Evolutionary conservation across 2,888 invertebrate genomes (phyloP).

Genomic region (Drosophila multiciliata): DNA sequence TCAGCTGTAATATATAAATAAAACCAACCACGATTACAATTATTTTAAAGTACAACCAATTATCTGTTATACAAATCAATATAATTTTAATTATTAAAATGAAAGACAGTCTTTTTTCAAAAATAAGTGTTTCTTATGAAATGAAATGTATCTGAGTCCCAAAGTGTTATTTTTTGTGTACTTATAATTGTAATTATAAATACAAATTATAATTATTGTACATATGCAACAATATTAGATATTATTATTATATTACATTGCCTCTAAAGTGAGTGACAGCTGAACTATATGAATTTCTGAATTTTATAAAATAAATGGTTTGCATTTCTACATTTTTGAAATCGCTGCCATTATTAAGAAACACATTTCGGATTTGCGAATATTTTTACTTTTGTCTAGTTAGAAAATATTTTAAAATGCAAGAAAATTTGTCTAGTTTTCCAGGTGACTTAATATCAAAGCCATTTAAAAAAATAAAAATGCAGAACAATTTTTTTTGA

Average conservation of each 20-base stretch:
- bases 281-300: not conserved
- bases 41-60: not conserved
- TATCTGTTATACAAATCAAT: not conserved
- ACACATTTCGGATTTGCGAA: not conserved
- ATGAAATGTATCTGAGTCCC: not conserved
- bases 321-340: not conserved
- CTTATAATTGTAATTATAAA: no score
- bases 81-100: not conserved
- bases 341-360: not conserved
- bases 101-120: not conserved
- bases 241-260: no score
- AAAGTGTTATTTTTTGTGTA: not conserved
- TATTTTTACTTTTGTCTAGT: not conserved
- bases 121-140: not conserved
- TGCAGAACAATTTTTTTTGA: fast-evolving
- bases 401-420: not conserved
- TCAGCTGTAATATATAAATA: not conserved
- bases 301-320: not conserved
- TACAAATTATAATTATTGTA: not conserved
- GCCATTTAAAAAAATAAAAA: not conserved
- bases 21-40: not conserved
- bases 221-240: not conserved
- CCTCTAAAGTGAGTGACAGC: not conserved
- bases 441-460: not conserved
- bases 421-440: not conserved